Evolutionary conservation across 2,888 invertebrate genomes (phyloP), one percentile per base, ranked within the genome.

Genomic region (Limnephilus lunatus): DNA sequence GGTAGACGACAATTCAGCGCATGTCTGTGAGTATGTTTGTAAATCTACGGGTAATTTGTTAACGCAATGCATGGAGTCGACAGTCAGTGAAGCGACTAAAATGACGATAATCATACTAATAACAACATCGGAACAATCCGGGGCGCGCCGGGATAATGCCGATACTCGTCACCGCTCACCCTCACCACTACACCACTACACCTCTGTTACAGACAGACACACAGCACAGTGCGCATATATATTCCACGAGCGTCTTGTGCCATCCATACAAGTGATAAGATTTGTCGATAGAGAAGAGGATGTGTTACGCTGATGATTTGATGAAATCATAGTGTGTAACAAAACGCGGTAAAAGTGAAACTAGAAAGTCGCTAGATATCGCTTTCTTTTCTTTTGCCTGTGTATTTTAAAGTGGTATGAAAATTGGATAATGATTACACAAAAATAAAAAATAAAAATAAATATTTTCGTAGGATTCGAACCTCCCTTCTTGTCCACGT

Each of bases 81-180:
- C 53, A 53, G 25, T 90, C 90, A 93, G 44, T 90, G 91, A 91
- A 91, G 89, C 93, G 93, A 90, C 85, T 91, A 93, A 92, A 93
- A 93, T 93, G 90, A 92, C 81, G 89, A 85, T 92, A 88, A 68
- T 92, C 15, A 82, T 31, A 82, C 32, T 39, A 39, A 68, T 68
- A 68, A 68, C 68, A 68, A 68, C 68, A 30, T 81, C 85, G 92
- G 89, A 93, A 92, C 93, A 93, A 93, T 92, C 90, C 92, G 39
- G 93, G 93, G 93, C 81, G 93, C 92, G 93, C 91, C 92, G 31
- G 81, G 19, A 81, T 86, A 87, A 86, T 87, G 81, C 87, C 86
- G 86, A 44, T 48, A 32, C 92, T 81, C 90, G 82, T 85, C 53
- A 82, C 32, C 88, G 86, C 11, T 25, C 53, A 32, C 32, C 88